Evolutionary conservation across 2,113 vertebrate genomes (phyloP).

Genomic region (Isichthys henryi): DNA sequence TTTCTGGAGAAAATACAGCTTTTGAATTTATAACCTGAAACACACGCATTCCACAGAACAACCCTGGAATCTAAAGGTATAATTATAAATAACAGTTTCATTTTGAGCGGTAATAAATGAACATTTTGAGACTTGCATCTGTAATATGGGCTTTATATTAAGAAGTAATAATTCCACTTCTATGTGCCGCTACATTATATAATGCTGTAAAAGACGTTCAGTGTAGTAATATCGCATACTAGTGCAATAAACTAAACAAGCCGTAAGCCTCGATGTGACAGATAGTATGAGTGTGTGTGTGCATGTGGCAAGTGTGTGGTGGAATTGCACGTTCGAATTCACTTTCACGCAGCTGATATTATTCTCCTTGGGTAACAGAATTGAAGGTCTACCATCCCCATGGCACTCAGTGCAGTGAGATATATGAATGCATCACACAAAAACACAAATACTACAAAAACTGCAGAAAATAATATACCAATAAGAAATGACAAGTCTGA

Average conservation of each 20-base stretch:
- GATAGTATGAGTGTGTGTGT: not conserved
- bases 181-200: not conserved
- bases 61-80: not conserved
- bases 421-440: not conserved
- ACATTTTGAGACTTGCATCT: not conserved
- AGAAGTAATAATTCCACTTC: not conserved
- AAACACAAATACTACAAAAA: not conserved
- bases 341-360: not conserved
- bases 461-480: not conserved
- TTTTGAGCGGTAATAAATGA: constrained; percentile 1
- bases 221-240: not conserved
- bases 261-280: not conserved
- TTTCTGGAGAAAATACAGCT: not conserved
- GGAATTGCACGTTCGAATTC: not conserved
- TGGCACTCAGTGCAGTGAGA: not conserved
- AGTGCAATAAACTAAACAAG: not conserved
- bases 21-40: not conserved
- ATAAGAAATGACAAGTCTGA: not conserved
- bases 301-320: not conserved
- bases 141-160: not conserved
- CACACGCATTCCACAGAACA: not conserved
- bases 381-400: not conserved
- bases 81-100: constrained; percentile 7
- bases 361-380: no score
- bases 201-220: not conserved